phyloP scores from a whole-genome alignment of 2,113 vertebrate genomes.

The Cervus canadensis region DNA sequence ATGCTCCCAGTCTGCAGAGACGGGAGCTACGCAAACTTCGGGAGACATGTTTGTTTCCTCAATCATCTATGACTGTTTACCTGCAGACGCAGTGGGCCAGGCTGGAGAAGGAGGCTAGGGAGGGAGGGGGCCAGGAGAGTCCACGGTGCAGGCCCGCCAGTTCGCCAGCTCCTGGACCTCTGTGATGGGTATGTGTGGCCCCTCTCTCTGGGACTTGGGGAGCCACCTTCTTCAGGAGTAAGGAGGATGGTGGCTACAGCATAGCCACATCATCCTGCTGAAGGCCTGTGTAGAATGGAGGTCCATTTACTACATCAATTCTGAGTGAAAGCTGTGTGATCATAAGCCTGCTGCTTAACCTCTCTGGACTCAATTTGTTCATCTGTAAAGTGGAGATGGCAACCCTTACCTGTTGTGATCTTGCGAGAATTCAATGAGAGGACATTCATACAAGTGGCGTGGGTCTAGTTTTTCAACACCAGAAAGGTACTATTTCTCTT shows the following conservation, averaged over 20 bases:
- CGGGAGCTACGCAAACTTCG: neutral
- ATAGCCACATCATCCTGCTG: neutral
- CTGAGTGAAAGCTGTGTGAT: neutral
- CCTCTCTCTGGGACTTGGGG: neutral
- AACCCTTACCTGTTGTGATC: neutral
- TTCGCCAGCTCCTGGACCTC: neutral
- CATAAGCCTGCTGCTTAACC: neutral
- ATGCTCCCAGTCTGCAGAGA: neutral
- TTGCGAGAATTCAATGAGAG: neutral
- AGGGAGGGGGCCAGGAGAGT: neutral
- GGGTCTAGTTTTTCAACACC: neutral
- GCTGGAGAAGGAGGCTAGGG: neutral
- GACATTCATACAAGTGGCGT: accelerated
- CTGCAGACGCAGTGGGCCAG: neutral
- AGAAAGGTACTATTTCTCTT: neutral
- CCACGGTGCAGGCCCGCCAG: neutral
- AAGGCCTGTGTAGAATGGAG: neutral
- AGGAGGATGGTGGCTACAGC: neutral
- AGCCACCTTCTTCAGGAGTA: neutral
- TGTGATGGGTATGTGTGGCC: accelerated
- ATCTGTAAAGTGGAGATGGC: neutral
- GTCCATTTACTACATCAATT: neutral
- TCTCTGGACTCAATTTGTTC: neutral
- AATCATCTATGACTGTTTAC: neutral
- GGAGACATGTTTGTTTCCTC: neutral